Evolutionary conservation across 2,113 vertebrate species (phyloP).

Genomic region (Cercocebus atys): DNA sequence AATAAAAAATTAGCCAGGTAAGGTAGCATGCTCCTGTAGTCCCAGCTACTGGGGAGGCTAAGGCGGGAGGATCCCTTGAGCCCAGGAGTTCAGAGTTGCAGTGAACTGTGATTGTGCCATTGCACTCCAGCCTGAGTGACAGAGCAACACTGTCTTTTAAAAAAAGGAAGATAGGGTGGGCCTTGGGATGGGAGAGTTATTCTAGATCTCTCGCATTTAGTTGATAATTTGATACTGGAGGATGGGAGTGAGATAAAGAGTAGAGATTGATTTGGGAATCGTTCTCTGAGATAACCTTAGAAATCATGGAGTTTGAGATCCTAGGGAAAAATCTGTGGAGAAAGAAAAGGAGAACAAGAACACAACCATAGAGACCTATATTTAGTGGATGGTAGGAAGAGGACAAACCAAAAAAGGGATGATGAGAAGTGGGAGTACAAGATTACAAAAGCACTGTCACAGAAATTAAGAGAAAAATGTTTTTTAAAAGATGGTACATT

Average conservation of each 20-base stretch:
- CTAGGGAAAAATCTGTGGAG: neutral
- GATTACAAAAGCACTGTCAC: neutral
- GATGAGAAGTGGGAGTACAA: neutral
- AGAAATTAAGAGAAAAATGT: neutral
- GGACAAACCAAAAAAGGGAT: neutral
- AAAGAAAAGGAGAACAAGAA: conserved; percentile 13
- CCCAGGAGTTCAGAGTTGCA: no score
- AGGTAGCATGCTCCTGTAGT: no score
- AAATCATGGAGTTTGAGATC: neutral
- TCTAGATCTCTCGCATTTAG: neutral
- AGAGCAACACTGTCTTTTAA: no score
- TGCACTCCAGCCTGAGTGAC: no score
- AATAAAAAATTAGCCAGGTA: no score
- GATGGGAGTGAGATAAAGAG: neutral
- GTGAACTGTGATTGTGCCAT: no score
- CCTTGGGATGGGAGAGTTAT: neutral
- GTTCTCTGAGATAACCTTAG: neutral
- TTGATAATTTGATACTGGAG: neutral
- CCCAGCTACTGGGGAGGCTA: no score
- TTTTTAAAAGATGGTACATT: neutral
- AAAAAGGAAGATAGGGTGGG: neutral
- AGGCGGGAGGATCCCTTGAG: no score
- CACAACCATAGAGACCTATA: neutral
- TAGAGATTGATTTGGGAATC: neutral
- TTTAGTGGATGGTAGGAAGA: neutral